phyloP scores from a whole-genome alignment of 2,797 vertebrate genomes.

The Mallotus villosus region DNA sequence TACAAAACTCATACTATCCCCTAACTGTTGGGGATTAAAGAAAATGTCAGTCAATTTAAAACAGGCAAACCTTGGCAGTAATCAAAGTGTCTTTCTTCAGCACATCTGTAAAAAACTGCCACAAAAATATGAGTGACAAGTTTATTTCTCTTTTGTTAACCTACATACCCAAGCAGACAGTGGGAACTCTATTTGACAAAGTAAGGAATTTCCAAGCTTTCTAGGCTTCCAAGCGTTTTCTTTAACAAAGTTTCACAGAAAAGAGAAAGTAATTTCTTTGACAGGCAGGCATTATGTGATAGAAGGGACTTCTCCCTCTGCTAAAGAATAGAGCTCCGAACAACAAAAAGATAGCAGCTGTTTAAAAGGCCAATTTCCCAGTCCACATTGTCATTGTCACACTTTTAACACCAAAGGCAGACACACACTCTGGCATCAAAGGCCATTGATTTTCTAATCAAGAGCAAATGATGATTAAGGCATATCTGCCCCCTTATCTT shows the following conservation, averaged over 20 bases:
- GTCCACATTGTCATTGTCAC: constrained; percentile 79
- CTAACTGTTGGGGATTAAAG: constrained; percentile 48
- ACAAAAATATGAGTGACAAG: constrained; percentile 75
- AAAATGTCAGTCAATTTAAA: constrained; percentile 48
- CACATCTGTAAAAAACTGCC: constrained; percentile 69
- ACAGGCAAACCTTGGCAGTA: constrained; percentile 66
- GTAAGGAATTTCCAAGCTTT: constrained; percentile 70
- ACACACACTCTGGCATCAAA: constrained; percentile 80
- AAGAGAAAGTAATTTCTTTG: constrained; percentile 74
- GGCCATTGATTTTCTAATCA: constrained; percentile 84
- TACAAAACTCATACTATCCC: background rate
- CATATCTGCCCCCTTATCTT: constrained; percentile 80
- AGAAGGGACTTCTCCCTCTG: constrained; percentile 71
- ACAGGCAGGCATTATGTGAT: constrained; percentile 78
- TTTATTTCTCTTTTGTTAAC: constrained; percentile 75
- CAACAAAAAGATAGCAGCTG: constrained; percentile 74
- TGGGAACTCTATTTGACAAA: constrained; percentile 69
- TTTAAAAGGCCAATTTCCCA: constrained; percentile 79
- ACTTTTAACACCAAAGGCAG: constrained; percentile 77
- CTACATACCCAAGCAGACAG: constrained; percentile 70
- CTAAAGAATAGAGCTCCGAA: constrained; percentile 72
- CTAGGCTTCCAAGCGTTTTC: constrained; percentile 65
- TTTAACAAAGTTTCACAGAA: constrained; percentile 72
- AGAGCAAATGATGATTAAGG: constrained; percentile 81
- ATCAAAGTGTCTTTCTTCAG: constrained; percentile 69